Evolutionary conservation across 2,888 invertebrate genomes (phyloP).

Genomic region (Ditula angustiorana): DNA sequence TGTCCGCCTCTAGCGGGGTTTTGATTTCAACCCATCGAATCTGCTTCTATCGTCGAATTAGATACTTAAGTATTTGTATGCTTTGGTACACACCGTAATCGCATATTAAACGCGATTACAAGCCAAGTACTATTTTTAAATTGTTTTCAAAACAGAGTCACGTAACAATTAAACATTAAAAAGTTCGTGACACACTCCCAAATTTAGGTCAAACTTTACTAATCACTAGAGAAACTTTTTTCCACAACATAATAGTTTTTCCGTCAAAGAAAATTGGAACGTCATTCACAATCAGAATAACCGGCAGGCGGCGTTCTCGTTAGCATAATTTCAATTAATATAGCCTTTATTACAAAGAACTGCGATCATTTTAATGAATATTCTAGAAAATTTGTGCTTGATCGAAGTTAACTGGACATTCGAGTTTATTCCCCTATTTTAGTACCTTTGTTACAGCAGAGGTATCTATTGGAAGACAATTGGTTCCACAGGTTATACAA

Average conservation of each 20-base stretch:
- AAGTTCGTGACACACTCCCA: background rate
- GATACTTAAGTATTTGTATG: too few species aligned
- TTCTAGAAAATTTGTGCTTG: constrained; percentile 12
- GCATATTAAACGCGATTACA: background rate
- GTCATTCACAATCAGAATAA: constrained; percentile 51
- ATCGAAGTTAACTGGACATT: background rate
- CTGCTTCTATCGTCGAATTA: too few species aligned
- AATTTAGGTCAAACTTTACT: background rate
- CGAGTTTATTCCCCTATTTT: background rate
- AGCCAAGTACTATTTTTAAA: background rate
- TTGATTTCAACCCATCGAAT: too few species aligned
- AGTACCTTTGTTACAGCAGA: background rate
- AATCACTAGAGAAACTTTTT: background rate
- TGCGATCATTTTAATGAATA: constrained; percentile 42
- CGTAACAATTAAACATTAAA: constrained; percentile 1
- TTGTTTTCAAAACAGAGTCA: background rate
- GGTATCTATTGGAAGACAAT: too few species aligned
- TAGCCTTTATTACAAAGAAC: constrained; percentile 61
- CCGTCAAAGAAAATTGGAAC: constrained; percentile 40
- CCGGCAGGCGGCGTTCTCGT: constrained; percentile 51
- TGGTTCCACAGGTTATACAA: too few species aligned
- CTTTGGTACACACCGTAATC: background rate
- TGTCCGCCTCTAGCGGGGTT: too few species aligned
- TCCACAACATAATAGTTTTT: constrained; percentile 8
- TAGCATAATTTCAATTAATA: constrained; percentile 78